Evolutionary conservation across 2,113 vertebrate species (phyloP), one percentile per base, ranked within the genome.

Genomic region (Passer montanus): DNA sequence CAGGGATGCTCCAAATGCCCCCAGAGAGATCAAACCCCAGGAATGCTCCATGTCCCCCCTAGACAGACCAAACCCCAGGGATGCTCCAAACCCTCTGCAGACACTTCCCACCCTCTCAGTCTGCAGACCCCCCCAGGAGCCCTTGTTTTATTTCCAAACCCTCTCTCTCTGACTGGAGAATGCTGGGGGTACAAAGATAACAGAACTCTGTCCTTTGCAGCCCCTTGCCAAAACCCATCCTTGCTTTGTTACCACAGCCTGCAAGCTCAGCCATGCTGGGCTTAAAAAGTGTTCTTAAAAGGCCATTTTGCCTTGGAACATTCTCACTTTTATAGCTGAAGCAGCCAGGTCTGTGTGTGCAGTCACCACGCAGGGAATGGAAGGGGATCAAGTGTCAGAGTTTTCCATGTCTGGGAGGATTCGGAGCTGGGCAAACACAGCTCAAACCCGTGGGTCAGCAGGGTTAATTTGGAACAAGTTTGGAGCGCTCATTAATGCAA

Each of bases 131-230:
- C 37, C 26, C 73, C 9, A 31, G 3, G 15, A 59, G 6, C 16
- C 37, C 55, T 20, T 1, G 8, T 2, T 66, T 55, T 15, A 0
- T 75, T 46, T 37, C 21, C 37, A 0, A 6, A 8, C 17, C 41
- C 2, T 27, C 39, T 56, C 23, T 15, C 0, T 0, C 33, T 24
- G 76, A 0, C 17, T 70, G 86, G 31, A 16, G 30, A 24, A 58
- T 22, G 59, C 28, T 76, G 90, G 24, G 46, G 46, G 23, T 11
- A 6, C 62, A 6, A 14, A 69, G 73, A 47, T 1, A 13, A 60
- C 60, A 52, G 52, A 84, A 12, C 20, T 3, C 35, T 3, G 70
- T 10, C 74, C 77, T 73, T 78, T 13, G 3, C 39, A 69, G 41
- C 46, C n/a, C 76, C 43, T 18, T 53, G 52, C 69, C 10, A 4